phyloP scores from a whole-genome alignment of 2,888 invertebrate genomes.

The Nymphalis urticae region DNA sequence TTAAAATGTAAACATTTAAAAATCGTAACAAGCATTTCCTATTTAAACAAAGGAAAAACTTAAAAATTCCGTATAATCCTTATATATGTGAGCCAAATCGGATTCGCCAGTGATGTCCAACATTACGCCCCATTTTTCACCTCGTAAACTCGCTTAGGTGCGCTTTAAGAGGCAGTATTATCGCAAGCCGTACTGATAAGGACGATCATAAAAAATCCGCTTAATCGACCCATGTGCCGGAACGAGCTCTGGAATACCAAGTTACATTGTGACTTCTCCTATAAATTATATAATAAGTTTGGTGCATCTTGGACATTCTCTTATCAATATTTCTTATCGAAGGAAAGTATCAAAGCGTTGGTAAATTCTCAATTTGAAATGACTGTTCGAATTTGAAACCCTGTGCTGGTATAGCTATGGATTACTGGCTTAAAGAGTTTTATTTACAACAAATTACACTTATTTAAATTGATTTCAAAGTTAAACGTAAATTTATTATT shows the following conservation, averaged over 20 bases:
- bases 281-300: conserved; percentile 11
- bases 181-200: conserved; percentile 39
- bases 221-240: conserved; percentile 33
- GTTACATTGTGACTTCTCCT: conserved; percentile 17
- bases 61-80: conserved; percentile 10
- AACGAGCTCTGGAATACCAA: conserved; percentile 12
- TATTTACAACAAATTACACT: no score
- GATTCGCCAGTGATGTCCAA: conserved; percentile 20
- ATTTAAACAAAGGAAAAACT: neutral
- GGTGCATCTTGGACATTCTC: neutral
- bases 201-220: conserved; percentile 37
- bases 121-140: conserved; percentile 33
- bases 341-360: no score
- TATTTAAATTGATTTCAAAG: no score
- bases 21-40: neutral
- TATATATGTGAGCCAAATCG: conserved; percentile 12
- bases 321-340: neutral
- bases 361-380: no score
- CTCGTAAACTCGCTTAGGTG: conserved; percentile 32
- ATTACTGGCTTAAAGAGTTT: no score
- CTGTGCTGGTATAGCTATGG: no score
- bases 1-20: no score
- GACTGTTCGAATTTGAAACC: no score
- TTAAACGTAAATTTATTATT: no score
- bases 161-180: conserved; percentile 36